These are phyloP conservation scores for Drosophila sp. DNA, from an alignment of 1,140 invertebrate genomes.

Conservation along the genomic window DNA sequence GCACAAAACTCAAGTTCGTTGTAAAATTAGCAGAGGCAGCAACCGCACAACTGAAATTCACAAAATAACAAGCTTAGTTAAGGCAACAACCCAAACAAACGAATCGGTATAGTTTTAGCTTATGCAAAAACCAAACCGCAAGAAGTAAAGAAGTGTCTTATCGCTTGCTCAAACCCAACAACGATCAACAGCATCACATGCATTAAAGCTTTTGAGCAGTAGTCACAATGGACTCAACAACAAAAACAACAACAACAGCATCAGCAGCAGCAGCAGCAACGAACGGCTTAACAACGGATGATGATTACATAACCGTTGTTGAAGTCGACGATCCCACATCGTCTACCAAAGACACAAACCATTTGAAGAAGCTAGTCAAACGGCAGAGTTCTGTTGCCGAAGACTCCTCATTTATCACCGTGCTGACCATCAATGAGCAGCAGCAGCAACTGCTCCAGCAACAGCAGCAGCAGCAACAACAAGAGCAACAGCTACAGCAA, in stretches of 20 bases:
- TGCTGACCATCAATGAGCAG: constrained; percentile 77
- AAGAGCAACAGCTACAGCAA: constrained; percentile 3
- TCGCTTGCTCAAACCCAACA: constrained; percentile 14
- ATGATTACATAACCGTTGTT: constrained; percentile 89
- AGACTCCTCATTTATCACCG: constrained; percentile 81
- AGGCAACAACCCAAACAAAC: constrained; percentile 16
- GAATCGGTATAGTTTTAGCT: constrained; percentile 15
- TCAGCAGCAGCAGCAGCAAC: constrained; percentile 34
- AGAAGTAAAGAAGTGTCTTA: background rate
- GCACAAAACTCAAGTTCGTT: constrained; percentile 11
- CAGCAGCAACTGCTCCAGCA: constrained; percentile 62
- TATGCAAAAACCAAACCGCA: background rate
- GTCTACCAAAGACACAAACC: constrained; percentile 75
- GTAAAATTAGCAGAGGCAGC: constrained; percentile 28
- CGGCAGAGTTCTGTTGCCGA: constrained; percentile 77
- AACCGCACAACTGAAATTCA: constrained; percentile 41
- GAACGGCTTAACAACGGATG: constrained; percentile 47
- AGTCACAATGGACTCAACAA: constrained; percentile 45
- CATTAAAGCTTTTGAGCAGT: constrained; percentile 25
- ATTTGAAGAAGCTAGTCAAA: constrained; percentile 84
- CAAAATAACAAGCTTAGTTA: constrained; percentile 21
- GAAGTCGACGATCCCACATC: constrained; percentile 86
- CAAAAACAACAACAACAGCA: constrained; percentile 36
- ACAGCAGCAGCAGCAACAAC: constrained; percentile 40
- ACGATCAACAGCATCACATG: constrained; percentile 33